These are phyloP conservation scores for Cydia amplana DNA, from an alignment of 1,140 invertebrate species.

Conservation along the genomic window DNA sequence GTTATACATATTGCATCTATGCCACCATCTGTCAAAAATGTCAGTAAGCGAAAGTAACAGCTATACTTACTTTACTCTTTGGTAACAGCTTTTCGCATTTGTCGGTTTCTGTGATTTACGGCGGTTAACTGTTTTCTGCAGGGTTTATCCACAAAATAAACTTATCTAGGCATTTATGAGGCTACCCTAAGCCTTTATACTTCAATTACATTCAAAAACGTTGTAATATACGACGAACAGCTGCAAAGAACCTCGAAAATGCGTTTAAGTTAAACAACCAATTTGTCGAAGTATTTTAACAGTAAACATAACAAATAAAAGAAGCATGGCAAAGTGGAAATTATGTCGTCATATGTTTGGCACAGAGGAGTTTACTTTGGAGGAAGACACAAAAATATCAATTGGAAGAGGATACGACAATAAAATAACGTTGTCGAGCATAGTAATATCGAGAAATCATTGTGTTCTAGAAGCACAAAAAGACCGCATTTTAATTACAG, in stretches of 20 bases:
- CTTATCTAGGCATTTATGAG: too few relatives aligned
- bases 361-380: constrained; percentile 54
- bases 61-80: too few relatives aligned
- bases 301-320: constrained; percentile 21
- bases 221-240: neutral
- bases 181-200: neutral
- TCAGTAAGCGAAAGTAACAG: too few relatives aligned
- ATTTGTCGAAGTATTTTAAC: neutral
- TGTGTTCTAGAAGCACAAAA: constrained; percentile 58
- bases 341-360: constrained; percentile 59
- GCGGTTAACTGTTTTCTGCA: too few relatives aligned
- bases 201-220: neutral
- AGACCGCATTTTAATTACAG: constrained; percentile 57
- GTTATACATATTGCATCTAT: too few relatives aligned
- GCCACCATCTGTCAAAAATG: too few relatives aligned
- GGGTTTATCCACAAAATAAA: too few relatives aligned
- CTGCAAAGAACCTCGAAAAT: neutral
- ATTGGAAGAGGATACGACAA: constrained; percentile 61
- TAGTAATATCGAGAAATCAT: constrained; percentile 67
- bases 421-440: constrained; percentile 59
- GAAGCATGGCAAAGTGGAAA: constrained; percentile 69
- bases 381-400: constrained; percentile 56
- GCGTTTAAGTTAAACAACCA: neutral
- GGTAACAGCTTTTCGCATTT: too few relatives aligned
- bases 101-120: too few relatives aligned